Percentiles rank a stretch among this genome's conserved stretches.
Conservation (phyloP, 2,888 invertebrate species). For the Cyrtodaria siliqua region DNA sequence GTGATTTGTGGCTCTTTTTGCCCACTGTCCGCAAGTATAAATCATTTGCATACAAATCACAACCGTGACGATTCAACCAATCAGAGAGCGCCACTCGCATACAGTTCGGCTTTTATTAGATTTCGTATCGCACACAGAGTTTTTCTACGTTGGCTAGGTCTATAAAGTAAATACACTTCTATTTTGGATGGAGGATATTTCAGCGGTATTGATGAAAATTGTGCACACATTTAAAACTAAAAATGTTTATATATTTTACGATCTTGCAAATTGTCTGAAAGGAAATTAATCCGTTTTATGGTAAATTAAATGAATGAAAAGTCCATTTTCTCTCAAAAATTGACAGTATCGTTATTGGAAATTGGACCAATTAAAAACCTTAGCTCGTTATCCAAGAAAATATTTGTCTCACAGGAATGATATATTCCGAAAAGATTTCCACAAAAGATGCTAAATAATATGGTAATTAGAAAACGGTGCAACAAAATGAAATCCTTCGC, state of each 20-base stretch:
- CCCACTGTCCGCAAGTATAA: constrained; percentile 78
- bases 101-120: constrained; percentile 61
- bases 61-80: constrained; percentile 73
- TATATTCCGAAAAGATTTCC: constrained; percentile 30
- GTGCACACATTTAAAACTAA: constrained; percentile 20
- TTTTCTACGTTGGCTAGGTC: constrained; percentile 30
- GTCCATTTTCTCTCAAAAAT: constrained; percentile 15
- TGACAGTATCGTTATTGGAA: constrained; percentile 10
- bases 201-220: constrained; percentile 14
- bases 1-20: constrained; percentile 82
- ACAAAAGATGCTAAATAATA: background rate
- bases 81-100: constrained; percentile 67
- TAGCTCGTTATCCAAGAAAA: constrained; percentile 35
- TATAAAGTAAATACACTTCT: constrained; percentile 4
- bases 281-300: constrained; percentile 62
- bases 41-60: constrained; percentile 79
- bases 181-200: constrained; percentile 1
- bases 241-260: constrained; percentile 30
- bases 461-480: no score
- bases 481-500: no score
- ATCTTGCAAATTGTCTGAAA: constrained; percentile 40
- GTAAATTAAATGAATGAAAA: constrained; percentile 55
- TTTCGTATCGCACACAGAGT: constrained; percentile 55
- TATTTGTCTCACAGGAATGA: constrained; percentile 37
- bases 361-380: constrained; percentile 35